Percentiles rank a stretch among this genome's conserved stretches.
phyloP scores from a whole-genome alignment of 2,113 vertebrate species.

The Aleadryas rufinucha region DNA sequence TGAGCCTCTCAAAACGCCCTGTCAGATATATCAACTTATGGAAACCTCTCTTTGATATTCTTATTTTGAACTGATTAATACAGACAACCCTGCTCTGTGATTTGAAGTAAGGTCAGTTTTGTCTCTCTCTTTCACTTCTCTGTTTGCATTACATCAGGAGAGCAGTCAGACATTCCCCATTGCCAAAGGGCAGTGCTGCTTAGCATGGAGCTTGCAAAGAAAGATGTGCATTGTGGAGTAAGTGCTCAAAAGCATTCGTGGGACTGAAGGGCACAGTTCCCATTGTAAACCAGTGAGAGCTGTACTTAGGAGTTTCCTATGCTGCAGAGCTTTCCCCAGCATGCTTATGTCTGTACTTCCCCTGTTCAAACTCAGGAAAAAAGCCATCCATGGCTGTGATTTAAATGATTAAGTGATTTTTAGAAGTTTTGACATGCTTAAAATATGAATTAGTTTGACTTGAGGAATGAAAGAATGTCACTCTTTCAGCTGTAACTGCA shows the following conservation, averaged over 20 bases:
- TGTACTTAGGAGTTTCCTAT: background rate
- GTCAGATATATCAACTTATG: background rate
- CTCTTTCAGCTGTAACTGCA: background rate
- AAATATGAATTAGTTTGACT: background rate
- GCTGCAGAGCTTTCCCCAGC: background rate
- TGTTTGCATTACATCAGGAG: background rate
- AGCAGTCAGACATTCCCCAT: background rate
- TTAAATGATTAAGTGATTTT: background rate
- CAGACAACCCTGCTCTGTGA: background rate
- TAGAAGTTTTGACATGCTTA: background rate
- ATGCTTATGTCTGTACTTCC: background rate
- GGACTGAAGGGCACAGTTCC: background rate
- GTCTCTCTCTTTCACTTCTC: background rate
- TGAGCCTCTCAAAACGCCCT: background rate
- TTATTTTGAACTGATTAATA: background rate
- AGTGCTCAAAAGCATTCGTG: background rate
- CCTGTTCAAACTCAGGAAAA: background rate
- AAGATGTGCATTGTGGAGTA: background rate
- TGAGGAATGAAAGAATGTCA: background rate
- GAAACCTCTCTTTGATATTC: background rate
- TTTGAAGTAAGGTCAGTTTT: background rate
- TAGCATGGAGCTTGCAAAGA: fast-evolving
- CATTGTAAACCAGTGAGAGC: background rate
- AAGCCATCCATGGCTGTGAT: background rate
- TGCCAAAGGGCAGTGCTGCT: background rate